A percentile compares a stretch with the other conserved stretches of the same genome.
Conservation (phyloP, 2,888 invertebrate species). For the Cephus sareptanus region DNA sequence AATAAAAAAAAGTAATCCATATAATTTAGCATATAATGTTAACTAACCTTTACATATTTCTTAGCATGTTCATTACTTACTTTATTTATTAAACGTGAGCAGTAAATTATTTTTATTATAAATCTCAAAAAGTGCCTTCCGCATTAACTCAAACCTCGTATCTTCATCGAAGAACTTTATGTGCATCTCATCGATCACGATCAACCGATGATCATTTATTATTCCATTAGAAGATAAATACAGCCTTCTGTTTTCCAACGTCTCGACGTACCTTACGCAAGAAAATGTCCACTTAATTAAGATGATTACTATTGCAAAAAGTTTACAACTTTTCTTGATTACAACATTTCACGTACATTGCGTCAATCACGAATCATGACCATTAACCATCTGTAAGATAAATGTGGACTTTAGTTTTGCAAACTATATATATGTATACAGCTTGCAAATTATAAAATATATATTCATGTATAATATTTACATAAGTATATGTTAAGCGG, state of each 20-base stretch:
- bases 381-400: not conserved
- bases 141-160: not conserved
- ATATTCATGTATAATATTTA: not conserved
- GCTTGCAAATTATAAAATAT: too few species aligned
- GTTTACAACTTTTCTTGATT: not conserved
- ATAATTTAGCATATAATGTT: too few species aligned
- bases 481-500: not conserved
- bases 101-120: not conserved
- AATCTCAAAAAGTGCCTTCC: not conserved
- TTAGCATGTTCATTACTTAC: too few species aligned
- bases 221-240: not conserved
- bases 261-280: not conserved
- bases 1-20: too few species aligned
- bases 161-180: not conserved
- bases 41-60: too few species aligned
- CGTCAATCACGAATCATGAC: not conserved
- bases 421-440: not conserved
- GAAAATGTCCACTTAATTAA: not conserved
- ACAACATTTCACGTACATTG: not conserved
- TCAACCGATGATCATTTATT: not conserved
- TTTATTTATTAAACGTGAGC: not conserved
- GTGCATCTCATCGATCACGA: not conserved
- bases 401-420: not conserved
- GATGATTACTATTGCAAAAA: not conserved
- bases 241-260: not conserved